Evolutionary conservation across 1,140 invertebrate species (phyloP), one percentile per base, ranked within the genome.

Genomic region (Aleiodes sp.): DNA sequence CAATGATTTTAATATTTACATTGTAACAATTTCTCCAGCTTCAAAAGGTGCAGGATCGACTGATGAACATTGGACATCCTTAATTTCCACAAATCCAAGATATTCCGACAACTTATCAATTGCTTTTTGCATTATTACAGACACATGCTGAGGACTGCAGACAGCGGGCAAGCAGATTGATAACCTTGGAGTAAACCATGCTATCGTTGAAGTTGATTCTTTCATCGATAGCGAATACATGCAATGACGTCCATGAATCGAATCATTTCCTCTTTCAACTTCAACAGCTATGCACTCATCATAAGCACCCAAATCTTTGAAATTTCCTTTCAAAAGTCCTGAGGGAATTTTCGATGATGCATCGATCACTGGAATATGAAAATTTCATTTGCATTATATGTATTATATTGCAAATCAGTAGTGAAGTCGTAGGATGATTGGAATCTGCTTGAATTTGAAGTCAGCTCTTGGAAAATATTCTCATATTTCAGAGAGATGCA

Each of bases 241-340:
- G 16, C 76, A 77, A 39, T 74, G 73, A 28, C 62, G 70, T 26
- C 71, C 76, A 9, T 21, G 57, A 35, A 74, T 73, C n/a, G 63
- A 37, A 2, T 29, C 29, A 2, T 24, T 52, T 3, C n/a, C 24
- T 2, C 35, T 65, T 10, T 61, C 29, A 1, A 64, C 73, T 19
- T 69, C 46, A 8, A 78, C 35, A 10, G 63, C 9, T 2, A 80
- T 37, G 64, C 84, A 85, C 71, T 84, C 80, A 16, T 81, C 76
- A 60, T 71, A 84, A 63, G 79, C 76, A 28, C 84, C 84, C 2
- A 83, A 62, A 65, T 80, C 76, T 8, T 72, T 66, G 0, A 79
- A 19, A 66, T 84, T 78, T 6, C 82, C 84, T 46, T 62, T 29
- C 1, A 85, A 41, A 10, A 85, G 72, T 9, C 84, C 84, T 3